Conservation (phyloP, 1,140 invertebrate genomes). For the Drosophila biarmipes region DNA sequence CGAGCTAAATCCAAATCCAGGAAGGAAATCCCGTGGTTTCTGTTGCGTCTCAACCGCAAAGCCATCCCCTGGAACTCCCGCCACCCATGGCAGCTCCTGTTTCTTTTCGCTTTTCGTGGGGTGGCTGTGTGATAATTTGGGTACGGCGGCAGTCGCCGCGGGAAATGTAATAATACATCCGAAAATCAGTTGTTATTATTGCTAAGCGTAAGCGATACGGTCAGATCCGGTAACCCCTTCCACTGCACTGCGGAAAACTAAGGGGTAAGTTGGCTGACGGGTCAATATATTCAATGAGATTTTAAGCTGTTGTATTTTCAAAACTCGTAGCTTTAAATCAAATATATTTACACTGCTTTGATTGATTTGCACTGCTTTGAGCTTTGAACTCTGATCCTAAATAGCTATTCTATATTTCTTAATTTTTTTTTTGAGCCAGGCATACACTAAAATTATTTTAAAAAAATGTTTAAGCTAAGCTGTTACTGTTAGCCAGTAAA, state of each 20-base stretch:
- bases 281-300: neutral
- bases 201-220: slow-evolving; percentile 75
- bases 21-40: slow-evolving; percentile 28
- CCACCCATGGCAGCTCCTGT: slow-evolving; percentile 12
- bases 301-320: neutral
- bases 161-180: slow-evolving; percentile 81
- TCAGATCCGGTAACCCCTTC: slow-evolving; percentile 33
- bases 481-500: too few species aligned
- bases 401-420: too few species aligned
- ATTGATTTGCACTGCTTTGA: too few species aligned
- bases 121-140: slow-evolving; percentile 78
- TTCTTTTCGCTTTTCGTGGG: slow-evolving; percentile 18
- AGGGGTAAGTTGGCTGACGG: neutral
- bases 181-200: slow-evolving; percentile 82
- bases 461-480: too few species aligned
- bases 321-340: too few species aligned
- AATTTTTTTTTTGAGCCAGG: too few species aligned
- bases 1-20: slow-evolving; percentile 17
- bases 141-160: slow-evolving; percentile 63
- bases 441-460: too few species aligned
- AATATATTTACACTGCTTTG: too few species aligned
- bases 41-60: slow-evolving; percentile 36
- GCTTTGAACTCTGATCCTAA: too few species aligned
- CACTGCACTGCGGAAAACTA: slow-evolving; percentile 12
- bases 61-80: slow-evolving; percentile 11